These are phyloP conservation scores for Pocillopora meandrina DNA, from an alignment of 92 coral and sea anemone genomes.

Conservation along the genomic window DNA sequence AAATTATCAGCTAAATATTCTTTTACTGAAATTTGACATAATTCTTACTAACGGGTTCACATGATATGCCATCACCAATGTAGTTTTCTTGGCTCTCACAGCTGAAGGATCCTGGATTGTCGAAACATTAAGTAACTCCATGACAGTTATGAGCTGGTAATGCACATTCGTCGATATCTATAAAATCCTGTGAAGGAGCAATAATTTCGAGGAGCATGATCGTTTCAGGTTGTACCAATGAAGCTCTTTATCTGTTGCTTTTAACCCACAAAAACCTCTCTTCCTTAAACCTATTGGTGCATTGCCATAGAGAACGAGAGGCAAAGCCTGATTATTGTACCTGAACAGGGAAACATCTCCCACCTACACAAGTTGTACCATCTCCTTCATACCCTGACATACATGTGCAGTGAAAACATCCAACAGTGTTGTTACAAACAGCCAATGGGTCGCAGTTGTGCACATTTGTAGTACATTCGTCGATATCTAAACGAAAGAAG, in stretches of 20 bases:
- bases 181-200: too few species aligned
- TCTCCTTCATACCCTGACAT: constrained; percentile 21
- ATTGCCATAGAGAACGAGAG: neutral
- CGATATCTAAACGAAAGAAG: neutral
- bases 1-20: too few species aligned
- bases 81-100: neutral
- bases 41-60: neutral
- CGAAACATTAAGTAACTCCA: constrained; percentile 16
- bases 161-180: constrained; percentile 20
- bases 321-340: neutral
- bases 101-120: constrained; percentile 6
- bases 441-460: constrained; percentile 8
- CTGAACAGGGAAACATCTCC: neutral
- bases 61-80: neutral
- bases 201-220: neutral
- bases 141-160: neutral
- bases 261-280: too few species aligned
- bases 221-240: neutral
- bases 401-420: constrained; percentile 14
- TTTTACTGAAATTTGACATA: neutral
- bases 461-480: constrained; percentile 8
- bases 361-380: neutral
- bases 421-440: constrained; percentile 8
- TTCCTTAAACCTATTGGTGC: too few species aligned
- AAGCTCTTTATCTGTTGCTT: neutral